Base-by-base conservation (phyloP, 2,797 vertebrate species). In the Lates japonicus region DNA sequence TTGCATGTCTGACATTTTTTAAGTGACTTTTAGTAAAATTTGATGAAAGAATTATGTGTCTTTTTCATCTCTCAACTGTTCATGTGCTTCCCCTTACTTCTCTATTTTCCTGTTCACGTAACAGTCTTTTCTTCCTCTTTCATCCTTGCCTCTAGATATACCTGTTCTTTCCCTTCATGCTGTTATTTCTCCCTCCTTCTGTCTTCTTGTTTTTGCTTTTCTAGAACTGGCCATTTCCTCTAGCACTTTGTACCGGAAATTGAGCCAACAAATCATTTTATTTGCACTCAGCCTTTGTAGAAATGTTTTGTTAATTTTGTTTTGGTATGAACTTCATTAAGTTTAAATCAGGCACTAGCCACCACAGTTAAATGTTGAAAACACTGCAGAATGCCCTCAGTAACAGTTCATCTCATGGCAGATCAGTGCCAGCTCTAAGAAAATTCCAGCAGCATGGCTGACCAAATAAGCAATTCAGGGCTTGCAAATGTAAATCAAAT, bases 1-100 rank as follows among this genome's bases (percentile, higher is more conserved):
- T n/a, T 60, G 76, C 20, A 31, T 10, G n/a, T 74, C 10, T 35
- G 29, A 58, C 69, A 39, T 31, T n/a, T 16, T 81, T 22, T 68
- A 75, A 74, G 35, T 39, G 17, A 54, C 76, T 31, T 74, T 78
- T 49, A 46, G 55, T 76, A 17, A 76, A 64, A 71, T 78, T 25
- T 69, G 59, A 61, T 72, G 58, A 76, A 71, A 86, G 58, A 72
- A 77, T 39, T 35, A 31, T 44, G 33, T 31, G 22, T 54, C 25
- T 20, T 29, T 48, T 25, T 77, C 62, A 59, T 39, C 17, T 69
- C 19, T 72, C 20, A 2, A 16, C 68, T 79, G 58, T 55, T 52
- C 33, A 37, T 41, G 14, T 49, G 20, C 67, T 48, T 48, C 12
- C 11, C n/a, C 31, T 63, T 5, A n/a, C 31, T 76, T 25, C 20